These are phyloP conservation scores for Dendrocincla tyrannina DNA, from an alignment of 2,797 vertebrate genomes.

Conservation along the genomic window DNA sequence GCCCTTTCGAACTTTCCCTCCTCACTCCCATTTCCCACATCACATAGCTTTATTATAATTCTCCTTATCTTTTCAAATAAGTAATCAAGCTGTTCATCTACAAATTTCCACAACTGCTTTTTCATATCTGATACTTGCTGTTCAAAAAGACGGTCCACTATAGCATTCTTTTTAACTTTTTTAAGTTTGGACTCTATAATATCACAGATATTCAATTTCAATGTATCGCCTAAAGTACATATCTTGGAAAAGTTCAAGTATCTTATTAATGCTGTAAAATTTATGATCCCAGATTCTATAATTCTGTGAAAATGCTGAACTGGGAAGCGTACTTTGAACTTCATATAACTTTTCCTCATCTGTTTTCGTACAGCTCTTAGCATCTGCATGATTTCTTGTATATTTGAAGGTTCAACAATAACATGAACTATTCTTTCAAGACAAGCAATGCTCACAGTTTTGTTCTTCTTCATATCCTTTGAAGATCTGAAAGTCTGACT, in stretches of 20 bases:
- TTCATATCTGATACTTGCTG: constrained; percentile 90
- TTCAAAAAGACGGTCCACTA: constrained; percentile 93
- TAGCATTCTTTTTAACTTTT: constrained; percentile 88
- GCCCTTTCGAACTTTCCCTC: constrained; percentile 57
- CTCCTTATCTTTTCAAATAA: constrained; percentile 86
- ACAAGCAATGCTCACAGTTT: constrained; percentile 67
- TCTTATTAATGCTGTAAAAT: constrained; percentile 88
- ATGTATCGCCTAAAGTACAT: constrained; percentile 75
- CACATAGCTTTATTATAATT: constrained; percentile 79
- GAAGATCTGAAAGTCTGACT: constrained; percentile 45
- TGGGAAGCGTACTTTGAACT: constrained; percentile 92
- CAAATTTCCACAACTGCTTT: constrained; percentile 94
- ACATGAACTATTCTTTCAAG: constrained; percentile 80
- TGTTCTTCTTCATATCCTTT: constrained; percentile 64
- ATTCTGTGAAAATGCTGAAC: constrained; percentile 88
- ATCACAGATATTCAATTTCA: constrained; percentile 86
- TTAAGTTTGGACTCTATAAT: constrained; percentile 82
- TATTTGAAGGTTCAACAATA: constrained; percentile 76
- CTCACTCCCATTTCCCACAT: constrained; percentile 60
- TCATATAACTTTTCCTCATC: constrained; percentile 95
- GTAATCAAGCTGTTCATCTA: constrained; percentile 91
- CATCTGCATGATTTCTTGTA: constrained; percentile 89
- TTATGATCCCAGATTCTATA: constrained; percentile 89
- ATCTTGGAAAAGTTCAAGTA: constrained; percentile 83
- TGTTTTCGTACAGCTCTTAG: constrained; percentile 84